Base-by-base conservation (phyloP, 2,113 vertebrate species). In the Colistium nudipinnis region DNA sequence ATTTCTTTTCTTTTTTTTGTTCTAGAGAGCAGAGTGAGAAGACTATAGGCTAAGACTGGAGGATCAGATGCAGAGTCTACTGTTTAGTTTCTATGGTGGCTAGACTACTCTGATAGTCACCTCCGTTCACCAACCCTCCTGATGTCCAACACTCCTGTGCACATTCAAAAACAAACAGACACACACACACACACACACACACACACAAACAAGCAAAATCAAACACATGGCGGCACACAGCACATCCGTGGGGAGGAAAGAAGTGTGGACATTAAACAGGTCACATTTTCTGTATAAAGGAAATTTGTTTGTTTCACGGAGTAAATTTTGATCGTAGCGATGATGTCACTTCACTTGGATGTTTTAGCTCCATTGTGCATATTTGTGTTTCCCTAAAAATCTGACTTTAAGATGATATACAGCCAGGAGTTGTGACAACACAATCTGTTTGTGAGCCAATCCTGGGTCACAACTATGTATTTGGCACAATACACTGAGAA, bases 61-160 rank as follows among this genome's bases (percentile, higher is more conserved):
- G 89, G 83, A 90, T 91, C 90, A 88, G 87, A 92, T 91, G 88
- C 90, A 91, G 90, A 88, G 47, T 87, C 93, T 94, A 94, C 88
- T 71, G 91, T 92, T 93, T 91, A 94, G 88, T 90, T 70, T 88
- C 91, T 93, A 92, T 90, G 82, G 77, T 90, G 86, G 89, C 91
- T 93, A 93, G 66, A 87, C 92, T 93, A 93, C 88, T 86, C 93
- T 94, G 91, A 94, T 94, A 94, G 89, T 94, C 93, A 94, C 93
- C 93, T 94, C 92, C 78, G 86, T 86, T 93, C 92, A 89, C 91
- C 92, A 92, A 93, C 85, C 88, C 87, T 91, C 88, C 92, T 84
- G 93, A 88, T 77, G 89, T 89, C 90, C 90, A 91, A 93, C 91
- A 92, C 90, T 93, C 93, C 93, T 94, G 93, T 90, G 81, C 89